Evolutionary conservation across 1,140 invertebrate species (phyloP).

Genomic region (Aphaenogaster floridana): DNA sequence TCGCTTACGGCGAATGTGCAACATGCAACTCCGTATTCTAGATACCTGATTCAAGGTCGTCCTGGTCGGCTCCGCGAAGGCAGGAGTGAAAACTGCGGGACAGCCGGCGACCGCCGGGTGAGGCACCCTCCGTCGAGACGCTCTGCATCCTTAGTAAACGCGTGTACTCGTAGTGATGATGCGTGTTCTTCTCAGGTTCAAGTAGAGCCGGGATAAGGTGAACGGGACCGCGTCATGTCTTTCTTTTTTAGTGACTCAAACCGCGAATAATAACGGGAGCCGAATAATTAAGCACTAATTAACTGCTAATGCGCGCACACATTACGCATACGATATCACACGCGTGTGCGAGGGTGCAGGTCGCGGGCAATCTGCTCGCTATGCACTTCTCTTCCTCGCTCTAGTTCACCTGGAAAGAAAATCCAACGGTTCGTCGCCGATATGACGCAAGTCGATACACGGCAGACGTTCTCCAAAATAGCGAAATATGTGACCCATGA

Average conservation of each 20-base stretch:
- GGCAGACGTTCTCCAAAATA: conserved; percentile 67
- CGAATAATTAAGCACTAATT: conserved; percentile 70
- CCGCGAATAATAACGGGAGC: conserved; percentile 63
- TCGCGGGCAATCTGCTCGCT: conserved; percentile 49
- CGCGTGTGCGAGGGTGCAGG: conserved; percentile 43
- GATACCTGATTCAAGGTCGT: conserved; percentile 88
- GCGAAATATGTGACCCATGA: conserved; percentile 44
- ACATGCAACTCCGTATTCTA: conserved; percentile 57
- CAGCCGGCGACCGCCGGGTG: conserved; percentile 89
- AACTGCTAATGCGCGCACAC: conserved; percentile 52
- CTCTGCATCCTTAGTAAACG: conserved; percentile 73
- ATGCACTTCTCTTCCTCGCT: conserved; percentile 58
- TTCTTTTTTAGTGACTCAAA: background rate
- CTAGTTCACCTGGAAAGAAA: conserved; percentile 76
- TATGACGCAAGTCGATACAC: background rate
- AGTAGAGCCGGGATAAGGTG: conserved; percentile 43
- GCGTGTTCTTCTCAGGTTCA: conserved; percentile 38
- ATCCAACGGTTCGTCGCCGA: conserved; percentile 65
- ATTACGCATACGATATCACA: conserved; percentile 1
- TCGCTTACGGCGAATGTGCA: conserved; percentile 7
- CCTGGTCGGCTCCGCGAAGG: conserved; percentile 88
- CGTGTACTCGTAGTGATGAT: background rate
- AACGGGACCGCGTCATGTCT: conserved; percentile 31
- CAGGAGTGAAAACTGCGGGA: conserved; percentile 90
- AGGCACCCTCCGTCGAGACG: conserved; percentile 87